Base-by-base conservation (phyloP, 2,888 invertebrate species). In the Himalopsyche japonica region DNA sequence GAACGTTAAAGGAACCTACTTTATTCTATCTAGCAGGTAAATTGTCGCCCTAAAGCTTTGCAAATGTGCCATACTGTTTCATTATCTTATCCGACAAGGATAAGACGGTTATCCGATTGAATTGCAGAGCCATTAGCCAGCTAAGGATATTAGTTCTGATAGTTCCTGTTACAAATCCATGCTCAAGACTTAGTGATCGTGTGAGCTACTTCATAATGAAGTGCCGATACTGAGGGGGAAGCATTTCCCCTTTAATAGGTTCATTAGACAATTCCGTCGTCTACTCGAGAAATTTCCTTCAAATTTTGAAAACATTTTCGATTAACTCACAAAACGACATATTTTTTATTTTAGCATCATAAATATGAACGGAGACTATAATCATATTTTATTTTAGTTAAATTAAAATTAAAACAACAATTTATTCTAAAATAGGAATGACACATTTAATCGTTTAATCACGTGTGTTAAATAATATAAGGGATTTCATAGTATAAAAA, bases 81-180 rank as follows among this genome's bases (percentile, higher is more conserved):
- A 57, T 57, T 57, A 57, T 57, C 57, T 76, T 79, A 84, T 84
- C 77, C 37, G 80, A 48, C 37, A 34, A 27, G 82, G 81, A 81
- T 85, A 83, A 83, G 81, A 79, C 82, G 80, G 80, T 82, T 80
- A 86, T 86, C 84, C 86, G 79, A 86, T 86, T 82, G 84, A 82
- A 64, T 83, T 37, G 43, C 77, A 48, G 57, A 64, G 27, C 84
- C 82, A 84, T 86, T 86, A 86, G 79, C 76, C 43, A 82, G 76
- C 76, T 85, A 57, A 84, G 76, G 81, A 76, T 85, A 85, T 79
- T 83, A 83, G 80, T 47, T 82, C 43, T 49, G 83, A 47, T 76
- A 77, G 85, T 79, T 82, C 82, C 82, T 70, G 70, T 82, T 76
- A 79, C 79, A 82, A 82, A 79, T 82, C 79, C 79, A 79, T 37